Percentiles rank a stretch among this genome's conserved stretches.
Conservation (phyloP, 2,797 vertebrate species). For the Poecile montanus region DNA sequence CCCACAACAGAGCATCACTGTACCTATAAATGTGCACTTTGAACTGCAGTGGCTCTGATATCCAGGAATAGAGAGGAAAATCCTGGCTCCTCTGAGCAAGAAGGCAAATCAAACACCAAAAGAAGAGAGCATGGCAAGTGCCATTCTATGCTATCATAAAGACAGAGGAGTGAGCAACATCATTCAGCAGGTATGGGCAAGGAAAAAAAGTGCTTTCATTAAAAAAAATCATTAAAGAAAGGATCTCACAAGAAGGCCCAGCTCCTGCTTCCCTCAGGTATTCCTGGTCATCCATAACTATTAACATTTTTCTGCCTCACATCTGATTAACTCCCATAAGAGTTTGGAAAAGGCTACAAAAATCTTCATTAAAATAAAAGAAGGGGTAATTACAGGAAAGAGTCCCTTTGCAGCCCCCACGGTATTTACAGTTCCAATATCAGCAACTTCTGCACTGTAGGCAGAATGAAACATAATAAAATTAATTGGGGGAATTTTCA, state of each 20-base stretch:
- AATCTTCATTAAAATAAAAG: neutral
- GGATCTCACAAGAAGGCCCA: neutral
- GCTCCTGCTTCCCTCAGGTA: neutral
- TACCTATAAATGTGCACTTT: fast-evolving
- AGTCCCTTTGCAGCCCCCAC: neutral
- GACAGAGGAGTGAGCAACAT: neutral
- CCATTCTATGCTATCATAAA: neutral
- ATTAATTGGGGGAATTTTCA: neutral
- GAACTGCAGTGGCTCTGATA: neutral
- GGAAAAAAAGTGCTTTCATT: neutral
- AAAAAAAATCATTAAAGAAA: neutral
- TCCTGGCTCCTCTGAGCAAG: neutral
- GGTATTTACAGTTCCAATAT: neutral
- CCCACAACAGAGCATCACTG: neutral
- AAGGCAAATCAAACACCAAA: neutral
- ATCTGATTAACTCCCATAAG: neutral
- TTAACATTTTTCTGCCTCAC: neutral
- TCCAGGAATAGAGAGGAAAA: neutral
- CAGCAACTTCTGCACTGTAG: neutral
- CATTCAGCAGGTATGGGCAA: neutral
- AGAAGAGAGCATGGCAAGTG: neutral
- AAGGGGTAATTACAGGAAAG: neutral
- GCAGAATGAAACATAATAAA: neutral
- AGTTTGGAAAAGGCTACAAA: neutral
- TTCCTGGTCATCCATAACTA: neutral